Evolutionary conservation across 2,888 invertebrate genomes (phyloP), one percentile per base, ranked within the genome.

Genomic region (Ischnura elegans): DNA sequence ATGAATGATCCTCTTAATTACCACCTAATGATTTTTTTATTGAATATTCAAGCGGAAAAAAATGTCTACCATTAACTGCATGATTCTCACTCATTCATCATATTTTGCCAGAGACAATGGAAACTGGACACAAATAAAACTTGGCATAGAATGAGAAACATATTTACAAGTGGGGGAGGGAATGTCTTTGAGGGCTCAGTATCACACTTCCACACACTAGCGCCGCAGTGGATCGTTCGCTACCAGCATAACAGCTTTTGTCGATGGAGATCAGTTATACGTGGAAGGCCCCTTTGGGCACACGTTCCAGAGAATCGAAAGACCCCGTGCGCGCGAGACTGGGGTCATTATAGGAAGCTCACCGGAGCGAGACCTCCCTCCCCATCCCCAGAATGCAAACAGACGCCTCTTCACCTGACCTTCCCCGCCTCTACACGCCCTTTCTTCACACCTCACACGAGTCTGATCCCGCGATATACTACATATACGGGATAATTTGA

Each of bases 241-340:
- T 25, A 4, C 61, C 1, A 36, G 13, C 76, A 29, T 36, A n/a
- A 36, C 36, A 76, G 76, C 16, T 51, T 21, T 29, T 16, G 76
- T 13, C 29, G 36, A 13, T 36, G 36, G 61, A 19, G n/a, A 76
- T 76, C 76, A 36, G 76, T 76, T 36, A 2, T 76, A 76, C 29
- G 8, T 36, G 25, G 36, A 8, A 36, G 76, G 13, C 8, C 76
- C 76, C 76, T 61, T 76, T 36, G 47, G 61, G 61, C 42, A 43
- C 90, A 90, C 66, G 90, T 90, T 90, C 90, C 21, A 21, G 90
- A 51, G 90, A 90, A 90, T 90, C 61, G 90, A 90, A 76, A 90
- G 90, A 61, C 43, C 76, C 42, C 61, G 87, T 55, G 51, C 51
- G 51, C 61, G 87, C 87, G 51, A 13, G 51, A 87, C 87, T 61